Percentiles rank a stretch among this genome's conserved stretches.
Evolutionary conservation across 2,888 invertebrate genomes (phyloP).

Genomic region (Drosophila subquinaria): DNA sequence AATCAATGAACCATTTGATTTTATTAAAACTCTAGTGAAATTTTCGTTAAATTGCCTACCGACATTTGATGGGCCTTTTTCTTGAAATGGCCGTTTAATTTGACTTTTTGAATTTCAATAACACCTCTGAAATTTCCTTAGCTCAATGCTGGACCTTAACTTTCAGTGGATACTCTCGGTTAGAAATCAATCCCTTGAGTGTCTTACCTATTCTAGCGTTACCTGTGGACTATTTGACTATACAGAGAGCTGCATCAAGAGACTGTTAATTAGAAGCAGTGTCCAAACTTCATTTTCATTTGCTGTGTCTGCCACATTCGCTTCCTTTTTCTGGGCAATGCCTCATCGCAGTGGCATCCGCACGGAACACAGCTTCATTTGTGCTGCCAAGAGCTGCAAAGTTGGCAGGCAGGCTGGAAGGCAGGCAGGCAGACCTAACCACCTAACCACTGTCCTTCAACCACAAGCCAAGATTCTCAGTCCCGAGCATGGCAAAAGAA

Average conservation of each 20-base stretch:
- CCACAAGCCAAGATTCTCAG: conserved; percentile 55
- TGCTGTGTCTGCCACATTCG: conserved; percentile 21
- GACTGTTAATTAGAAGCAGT: conserved; percentile 53
- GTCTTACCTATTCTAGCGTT: conserved; percentile 3
- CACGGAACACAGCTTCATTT: conserved; percentile 59
- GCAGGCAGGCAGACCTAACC: conserved; percentile 31
- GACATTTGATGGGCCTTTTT: not conserved
- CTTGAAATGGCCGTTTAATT: not conserved
- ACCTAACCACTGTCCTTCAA: conserved; percentile 68
- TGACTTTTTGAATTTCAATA: not conserved
- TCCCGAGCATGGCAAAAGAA: conserved; percentile 23
- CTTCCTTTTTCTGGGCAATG: conserved; percentile 24
- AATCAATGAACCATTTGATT: not conserved
- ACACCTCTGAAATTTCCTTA: not conserved
- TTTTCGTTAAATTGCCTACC: not conserved
- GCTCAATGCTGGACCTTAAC: not conserved
- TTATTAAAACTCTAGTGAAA: not conserved
- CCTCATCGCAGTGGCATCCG: conserved; percentile 42
- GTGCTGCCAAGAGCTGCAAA: conserved; percentile 22
- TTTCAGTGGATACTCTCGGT: not conserved
- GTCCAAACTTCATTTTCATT: conserved; percentile 56
- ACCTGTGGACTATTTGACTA: conserved; percentile 10
- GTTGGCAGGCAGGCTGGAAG: conserved; percentile 16
- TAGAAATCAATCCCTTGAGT: not conserved
- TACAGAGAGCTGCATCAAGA: conserved; percentile 2